Conservation (phyloP, 2,797 vertebrate species). For the Octomys mimax region DNA sequence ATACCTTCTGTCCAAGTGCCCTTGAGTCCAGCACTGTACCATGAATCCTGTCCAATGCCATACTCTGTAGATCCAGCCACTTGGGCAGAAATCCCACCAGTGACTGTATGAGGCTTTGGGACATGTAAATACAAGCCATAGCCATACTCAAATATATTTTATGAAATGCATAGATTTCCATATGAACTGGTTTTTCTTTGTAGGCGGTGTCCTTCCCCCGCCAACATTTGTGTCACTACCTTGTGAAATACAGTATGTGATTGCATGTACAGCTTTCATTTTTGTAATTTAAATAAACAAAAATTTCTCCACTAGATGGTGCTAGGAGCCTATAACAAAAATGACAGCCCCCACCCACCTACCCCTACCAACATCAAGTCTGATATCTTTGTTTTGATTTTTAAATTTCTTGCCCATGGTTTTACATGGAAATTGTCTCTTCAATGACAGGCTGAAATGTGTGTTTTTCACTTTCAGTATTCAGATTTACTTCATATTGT, state of each 20-base stretch:
- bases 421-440: neutral
- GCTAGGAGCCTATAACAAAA: conserved; percentile 57
- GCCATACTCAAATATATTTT: neutral
- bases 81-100: neutral
- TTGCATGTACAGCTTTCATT: neutral
- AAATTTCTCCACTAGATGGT: conserved; percentile 83
- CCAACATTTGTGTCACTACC: neutral
- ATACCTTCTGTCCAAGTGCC: neutral
- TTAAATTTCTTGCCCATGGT: neutral
- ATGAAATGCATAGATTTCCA: neutral
- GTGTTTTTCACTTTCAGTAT: neutral
- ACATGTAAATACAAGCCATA: neutral
- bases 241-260: neutral
- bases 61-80: neutral
- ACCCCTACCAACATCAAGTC: no score
- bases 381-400: neutral
- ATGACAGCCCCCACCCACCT: neutral
- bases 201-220: neutral
- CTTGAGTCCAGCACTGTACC: neutral
- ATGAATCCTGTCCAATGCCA: neutral
- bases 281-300: neutral
- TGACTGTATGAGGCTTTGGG: neutral
- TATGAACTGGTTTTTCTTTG: neutral
- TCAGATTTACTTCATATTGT: neutral
- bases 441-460: neutral